phyloP scores from a whole-genome alignment of 1,140 invertebrate genomes.

The Goniozus legneri region DNA sequence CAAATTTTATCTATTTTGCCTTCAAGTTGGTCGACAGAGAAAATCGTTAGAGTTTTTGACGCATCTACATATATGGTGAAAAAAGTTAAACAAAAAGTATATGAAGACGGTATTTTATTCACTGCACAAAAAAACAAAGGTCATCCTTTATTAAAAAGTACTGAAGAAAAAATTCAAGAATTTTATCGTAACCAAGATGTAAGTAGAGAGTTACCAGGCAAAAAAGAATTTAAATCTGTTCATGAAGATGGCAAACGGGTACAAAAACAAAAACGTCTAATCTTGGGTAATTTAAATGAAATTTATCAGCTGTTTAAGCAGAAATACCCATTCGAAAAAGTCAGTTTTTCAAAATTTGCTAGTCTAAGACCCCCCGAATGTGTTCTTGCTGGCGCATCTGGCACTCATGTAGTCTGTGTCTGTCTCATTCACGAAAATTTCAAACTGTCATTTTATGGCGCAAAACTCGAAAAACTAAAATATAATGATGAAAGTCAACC shows the following conservation, averaged over 20 bases:
- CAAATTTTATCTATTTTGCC: conserved; percentile 3
- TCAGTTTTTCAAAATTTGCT: conserved; percentile 18
- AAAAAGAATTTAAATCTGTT: conserved; percentile 15
- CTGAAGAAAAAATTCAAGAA: conserved; percentile 5
- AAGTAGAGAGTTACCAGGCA: conserved; percentile 11
- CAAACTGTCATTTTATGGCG: conserved; percentile 15
- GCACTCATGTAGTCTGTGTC: conserved; percentile 19
- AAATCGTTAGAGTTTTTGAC: conserved; percentile 8
- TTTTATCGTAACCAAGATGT: conserved; percentile 22
- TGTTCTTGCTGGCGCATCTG: conserved; percentile 20
- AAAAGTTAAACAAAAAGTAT: conserved; percentile 14
- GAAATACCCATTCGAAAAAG: conserved; percentile 10
- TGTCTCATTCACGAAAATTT: conserved; percentile 22
- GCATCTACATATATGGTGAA: conserved; percentile 9
- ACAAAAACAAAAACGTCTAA: conserved; percentile 16
- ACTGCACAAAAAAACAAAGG: conserved; percentile 10
- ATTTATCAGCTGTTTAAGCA: conserved; percentile 6
- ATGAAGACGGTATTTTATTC: conserved; percentile 14
- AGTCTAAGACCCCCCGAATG: conserved; percentile 18
- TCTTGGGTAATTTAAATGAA: conserved; percentile 13
- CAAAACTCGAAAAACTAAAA: conserved; percentile 11
- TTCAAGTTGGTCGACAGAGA: conserved; percentile 8
- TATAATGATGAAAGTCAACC: conserved; percentile 8
- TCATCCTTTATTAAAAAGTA: conserved; percentile 8
- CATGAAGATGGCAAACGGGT: conserved; percentile 13